A percentile compares a stretch with the other conserved stretches of the same genome.
phyloP scores from a whole-genome alignment of 2,797 vertebrate genomes.

The Eleutherodactylus coqui region DNA sequence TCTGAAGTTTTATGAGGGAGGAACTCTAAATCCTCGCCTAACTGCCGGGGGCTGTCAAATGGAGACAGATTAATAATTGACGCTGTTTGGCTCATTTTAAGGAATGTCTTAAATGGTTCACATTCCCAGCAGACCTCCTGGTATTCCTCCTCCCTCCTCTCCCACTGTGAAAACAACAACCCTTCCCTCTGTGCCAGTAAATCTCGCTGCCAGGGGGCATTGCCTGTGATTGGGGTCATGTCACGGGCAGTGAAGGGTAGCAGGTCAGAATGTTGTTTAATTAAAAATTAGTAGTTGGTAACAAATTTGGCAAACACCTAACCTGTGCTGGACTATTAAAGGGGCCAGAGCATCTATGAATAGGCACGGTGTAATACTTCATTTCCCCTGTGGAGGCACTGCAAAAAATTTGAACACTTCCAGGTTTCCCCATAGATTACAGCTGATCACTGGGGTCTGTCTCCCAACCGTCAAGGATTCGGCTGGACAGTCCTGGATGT shows the following conservation, averaged over 20 bases:
- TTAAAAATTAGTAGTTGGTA: neutral
- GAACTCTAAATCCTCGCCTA: neutral
- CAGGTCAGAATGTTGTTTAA: neutral
- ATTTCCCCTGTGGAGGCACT: neutral
- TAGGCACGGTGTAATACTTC: neutral
- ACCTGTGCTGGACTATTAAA: neutral
- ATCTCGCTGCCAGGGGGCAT: conserved; percentile 5
- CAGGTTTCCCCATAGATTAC: too few species aligned
- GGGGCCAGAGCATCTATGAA: neutral
- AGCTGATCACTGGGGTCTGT: too few species aligned
- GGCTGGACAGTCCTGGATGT: too few species aligned
- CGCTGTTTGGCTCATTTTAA: neutral
- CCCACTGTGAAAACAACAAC: neutral
- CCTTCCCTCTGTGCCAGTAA: neutral
- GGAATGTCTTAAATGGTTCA: neutral
- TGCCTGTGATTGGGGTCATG: neutral
- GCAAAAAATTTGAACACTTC: neutral
- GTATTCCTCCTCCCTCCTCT: neutral
- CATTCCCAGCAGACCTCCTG: neutral
- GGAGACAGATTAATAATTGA: conserved; percentile 38
- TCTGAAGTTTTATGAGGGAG: neutral
- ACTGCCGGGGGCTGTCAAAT: neutral
- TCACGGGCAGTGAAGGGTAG: neutral
- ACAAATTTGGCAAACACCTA: neutral
- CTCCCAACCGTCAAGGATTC: too few species aligned